phyloP scores from a whole-genome alignment of 2,113 vertebrate species.

The Oenanthe melanoleuca region DNA sequence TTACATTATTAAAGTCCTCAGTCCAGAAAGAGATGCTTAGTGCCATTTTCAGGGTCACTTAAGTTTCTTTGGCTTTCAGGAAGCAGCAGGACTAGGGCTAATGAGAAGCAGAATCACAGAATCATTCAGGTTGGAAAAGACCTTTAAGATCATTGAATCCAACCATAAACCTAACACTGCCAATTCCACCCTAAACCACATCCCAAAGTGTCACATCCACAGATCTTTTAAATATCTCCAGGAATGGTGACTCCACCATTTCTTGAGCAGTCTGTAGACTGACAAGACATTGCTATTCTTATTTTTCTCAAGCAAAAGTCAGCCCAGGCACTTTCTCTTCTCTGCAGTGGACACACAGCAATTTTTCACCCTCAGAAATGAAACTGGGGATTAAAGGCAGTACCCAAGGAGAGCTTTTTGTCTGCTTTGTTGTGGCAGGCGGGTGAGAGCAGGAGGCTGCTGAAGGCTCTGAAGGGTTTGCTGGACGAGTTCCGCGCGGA shows the following conservation, averaged over 20 bases:
- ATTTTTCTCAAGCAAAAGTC: background rate
- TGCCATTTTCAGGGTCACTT: background rate
- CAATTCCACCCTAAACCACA: background rate
- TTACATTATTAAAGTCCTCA: background rate
- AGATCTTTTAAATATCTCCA: background rate
- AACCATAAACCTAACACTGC: background rate
- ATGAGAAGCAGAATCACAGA: background rate
- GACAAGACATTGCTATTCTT: background rate
- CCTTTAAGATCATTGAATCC: background rate
- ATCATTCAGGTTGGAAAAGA: background rate
- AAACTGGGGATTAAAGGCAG: background rate
- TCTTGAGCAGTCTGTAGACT: background rate
- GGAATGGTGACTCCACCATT: background rate
- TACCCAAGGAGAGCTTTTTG: background rate
- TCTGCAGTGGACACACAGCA: background rate
- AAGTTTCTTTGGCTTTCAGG: background rate
- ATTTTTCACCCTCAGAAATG: background rate
- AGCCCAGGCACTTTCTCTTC: background rate
- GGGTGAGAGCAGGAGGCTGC: slow-evolving; percentile 84
- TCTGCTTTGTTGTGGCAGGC: slow-evolving; percentile 73
- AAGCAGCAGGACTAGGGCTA: background rate
- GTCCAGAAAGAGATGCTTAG: background rate
- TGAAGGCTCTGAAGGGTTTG: slow-evolving; percentile 83
- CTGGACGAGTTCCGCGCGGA: slow-evolving; percentile 90
- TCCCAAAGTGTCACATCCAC: background rate